A percentile compares a stretch with the other conserved stretches of the same genome.
Evolutionary conservation across 2,888 invertebrate species (phyloP).

Genomic region (Nezara viridula): DNA sequence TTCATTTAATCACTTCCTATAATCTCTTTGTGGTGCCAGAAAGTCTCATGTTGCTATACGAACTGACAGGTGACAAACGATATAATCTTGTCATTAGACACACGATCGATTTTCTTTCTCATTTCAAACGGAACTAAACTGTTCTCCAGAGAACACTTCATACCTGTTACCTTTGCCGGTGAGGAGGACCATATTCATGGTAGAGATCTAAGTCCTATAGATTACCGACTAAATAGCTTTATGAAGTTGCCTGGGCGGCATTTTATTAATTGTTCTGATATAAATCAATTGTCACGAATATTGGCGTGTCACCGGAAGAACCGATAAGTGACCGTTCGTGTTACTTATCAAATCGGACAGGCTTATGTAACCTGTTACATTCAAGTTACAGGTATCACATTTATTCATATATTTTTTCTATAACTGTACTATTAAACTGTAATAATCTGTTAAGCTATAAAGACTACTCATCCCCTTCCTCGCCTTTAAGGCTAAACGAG

Average conservation of each 20-base stretch:
- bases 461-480: no score
- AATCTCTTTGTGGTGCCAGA: background rate
- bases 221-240: background rate
- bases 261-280: background rate
- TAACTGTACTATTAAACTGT: no score
- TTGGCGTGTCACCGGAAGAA: background rate
- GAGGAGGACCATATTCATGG: no score
- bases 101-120: background rate
- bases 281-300: background rate
- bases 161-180: background rate
- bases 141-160: background rate
- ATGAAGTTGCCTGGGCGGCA: background rate
- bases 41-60: background rate
- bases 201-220: background rate
- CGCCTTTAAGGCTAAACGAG: no score
- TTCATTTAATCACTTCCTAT: background rate
- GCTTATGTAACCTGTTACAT: background rate
- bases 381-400: background rate
- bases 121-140: background rate
- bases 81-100: background rate
- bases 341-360: background rate
- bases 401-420: background rate
- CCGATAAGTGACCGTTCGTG: background rate
- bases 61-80: background rate
- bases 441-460: no score